A percentile compares a stretch with the other conserved stretches of the same genome.
Evolutionary conservation across 2,888 invertebrate species (phyloP).

Genomic region (Drosophila monieri): DNA sequence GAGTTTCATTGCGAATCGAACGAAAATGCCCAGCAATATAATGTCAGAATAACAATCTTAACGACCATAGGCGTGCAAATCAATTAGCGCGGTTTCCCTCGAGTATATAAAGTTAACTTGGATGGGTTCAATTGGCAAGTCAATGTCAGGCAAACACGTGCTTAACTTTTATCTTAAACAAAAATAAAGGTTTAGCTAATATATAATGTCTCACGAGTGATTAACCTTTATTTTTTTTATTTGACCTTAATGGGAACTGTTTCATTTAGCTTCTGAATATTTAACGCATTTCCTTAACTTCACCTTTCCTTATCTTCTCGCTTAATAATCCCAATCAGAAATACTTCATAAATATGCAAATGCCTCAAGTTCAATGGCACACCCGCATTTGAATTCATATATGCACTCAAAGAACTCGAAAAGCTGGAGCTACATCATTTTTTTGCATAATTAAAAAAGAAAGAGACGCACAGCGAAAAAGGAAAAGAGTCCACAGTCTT

Average conservation of each 20-base stretch:
- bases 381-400: slow-evolving; percentile 31
- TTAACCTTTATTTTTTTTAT: background rate
- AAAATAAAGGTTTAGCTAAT: background rate
- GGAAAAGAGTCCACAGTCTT: slow-evolving; percentile 50
- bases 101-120: slow-evolving; percentile 8
- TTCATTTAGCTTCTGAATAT: background rate
- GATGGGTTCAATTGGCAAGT: slow-evolving; percentile 64
- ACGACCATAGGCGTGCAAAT: slow-evolving; percentile 27
- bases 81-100: slow-evolving; percentile 20
- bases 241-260: background rate
- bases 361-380: slow-evolving; percentile 56
- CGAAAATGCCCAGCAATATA: slow-evolving; percentile 35
- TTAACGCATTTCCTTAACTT: slow-evolving; percentile 1
- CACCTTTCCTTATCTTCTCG: background rate
- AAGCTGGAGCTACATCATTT: background rate
- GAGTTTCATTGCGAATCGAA: slow-evolving; percentile 1
- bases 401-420: background rate
- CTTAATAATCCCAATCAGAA: slow-evolving; percentile 1
- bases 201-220: background rate
- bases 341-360: slow-evolving; percentile 20
- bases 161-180: slow-evolving; percentile 9
- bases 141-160: slow-evolving; percentile 59
- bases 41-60: background rate
- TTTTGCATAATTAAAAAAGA: slow-evolving; percentile 59
- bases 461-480: slow-evolving; percentile 8